Base-by-base conservation (phyloP, 1,140 invertebrate genomes). In the Zaprionus capensis region DNA sequence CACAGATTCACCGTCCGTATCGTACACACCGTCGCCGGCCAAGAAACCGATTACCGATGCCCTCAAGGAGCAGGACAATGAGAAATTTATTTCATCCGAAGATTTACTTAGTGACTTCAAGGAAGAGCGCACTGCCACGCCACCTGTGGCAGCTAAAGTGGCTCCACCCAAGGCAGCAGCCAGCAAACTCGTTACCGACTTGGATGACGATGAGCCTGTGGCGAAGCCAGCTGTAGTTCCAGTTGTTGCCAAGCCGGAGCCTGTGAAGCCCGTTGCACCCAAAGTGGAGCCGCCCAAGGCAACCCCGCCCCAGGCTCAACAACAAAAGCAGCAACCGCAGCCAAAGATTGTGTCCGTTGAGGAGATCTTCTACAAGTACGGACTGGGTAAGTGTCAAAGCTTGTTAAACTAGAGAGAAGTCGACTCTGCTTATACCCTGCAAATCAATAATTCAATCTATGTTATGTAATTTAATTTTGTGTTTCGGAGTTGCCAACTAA, bases 81-180 rank as follows among this genome's bases (percentile, higher is more conserved):
- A 93, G 41, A 86, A 93, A 56, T 93, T 92, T 34, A 92, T 92
- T 49, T 92, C 92, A 6, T 92, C 92, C 61, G 92, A 93, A 75
- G 92, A 93, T 80, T 69, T 93, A 15, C 58, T 92, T 0, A 81
- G 85, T 11, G 92, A 93, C 53, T 92, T 92, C 22, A 91, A 84
- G 64, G 92, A 93, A n/a, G 88, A 86, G 53, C 87, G 86, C 44
- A 88, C 78, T 31, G 73, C 78, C 9, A 78, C 82, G 4, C 82
- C 90, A 3, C 73, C 58, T 36, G 80, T 67, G 69, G 55, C 59
- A 31, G 26, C 53, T 9, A 58, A 65, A 57, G 68, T 34, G 41
- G 72, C 53, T 20, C 38, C 58, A 34, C 3, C 31, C 31, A 34
- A 34, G 49, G 49, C 81, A 26, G 61, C 83, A 38, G 38, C 12